Evolutionary conservation across 2,113 vertebrate genomes (phyloP).

Genomic region (Redunca redunca): DNA sequence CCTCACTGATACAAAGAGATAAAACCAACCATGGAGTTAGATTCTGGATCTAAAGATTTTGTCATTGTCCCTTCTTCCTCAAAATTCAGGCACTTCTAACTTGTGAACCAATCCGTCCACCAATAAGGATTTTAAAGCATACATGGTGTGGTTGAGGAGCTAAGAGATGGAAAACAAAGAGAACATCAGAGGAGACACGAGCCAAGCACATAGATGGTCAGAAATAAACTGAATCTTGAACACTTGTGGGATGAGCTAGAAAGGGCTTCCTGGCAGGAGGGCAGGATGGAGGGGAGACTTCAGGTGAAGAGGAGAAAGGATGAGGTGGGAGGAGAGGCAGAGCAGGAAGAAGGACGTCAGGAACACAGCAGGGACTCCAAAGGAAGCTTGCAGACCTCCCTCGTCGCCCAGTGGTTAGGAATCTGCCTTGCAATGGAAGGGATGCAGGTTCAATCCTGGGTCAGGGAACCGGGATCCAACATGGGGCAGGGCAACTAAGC

Average conservation of each 20-base stretch:
- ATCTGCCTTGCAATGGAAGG: not conserved
- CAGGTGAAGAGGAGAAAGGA: too few relatives aligned
- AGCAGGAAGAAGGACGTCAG: accelerated
- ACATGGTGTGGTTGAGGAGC: not conserved
- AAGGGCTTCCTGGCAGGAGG: not conserved
- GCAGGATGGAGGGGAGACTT: too few relatives aligned
- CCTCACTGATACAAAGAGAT: accelerated
- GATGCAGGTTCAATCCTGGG: not conserved
- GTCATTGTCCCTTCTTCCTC: not conserved
- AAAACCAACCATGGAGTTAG: not conserved
- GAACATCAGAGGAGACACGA: accelerated
- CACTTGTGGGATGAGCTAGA: accelerated
- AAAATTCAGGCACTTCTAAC: not conserved
- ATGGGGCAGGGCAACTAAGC: not conserved
- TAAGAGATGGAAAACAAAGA: accelerated
- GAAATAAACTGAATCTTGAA: accelerated
- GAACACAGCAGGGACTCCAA: accelerated
- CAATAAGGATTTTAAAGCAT: not conserved
- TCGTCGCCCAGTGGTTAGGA: not conserved
- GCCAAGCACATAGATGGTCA: accelerated
- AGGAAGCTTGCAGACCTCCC: not conserved
- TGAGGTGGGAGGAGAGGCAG: accelerated
- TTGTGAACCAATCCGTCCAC: not conserved
- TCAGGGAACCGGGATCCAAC: not conserved
- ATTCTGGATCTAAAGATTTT: too few relatives aligned